Base-by-base conservation (phyloP, 1,140 invertebrate genomes). In the Cryptotermes secundus region DNA sequence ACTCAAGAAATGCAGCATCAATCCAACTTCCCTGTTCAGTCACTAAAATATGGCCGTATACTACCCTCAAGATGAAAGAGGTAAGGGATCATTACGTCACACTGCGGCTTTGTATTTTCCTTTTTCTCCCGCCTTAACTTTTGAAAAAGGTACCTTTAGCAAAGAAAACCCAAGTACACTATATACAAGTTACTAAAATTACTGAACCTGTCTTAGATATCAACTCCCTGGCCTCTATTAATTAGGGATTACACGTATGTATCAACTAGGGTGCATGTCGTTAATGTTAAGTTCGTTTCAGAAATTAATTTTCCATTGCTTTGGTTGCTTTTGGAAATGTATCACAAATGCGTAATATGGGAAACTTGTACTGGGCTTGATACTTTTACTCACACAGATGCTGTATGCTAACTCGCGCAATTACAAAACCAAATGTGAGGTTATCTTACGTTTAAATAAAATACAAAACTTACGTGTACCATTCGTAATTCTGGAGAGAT, bases 401-500 rank as follows among this genome's bases (percentile, higher is more conserved):
- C n/a, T n/a, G n/a, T n/a, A n/a, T n/a, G n/a, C n/a, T n/a, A n/a
- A n/a, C n/a, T n/a, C n/a, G n/a, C n/a, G n/a, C n/a, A n/a, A n/a
- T n/a, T n/a, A n/a, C n/a, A 7, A 59, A 24, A 42, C 26, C 6
- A 38, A 53, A 42, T 24, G 26, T 31, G 7, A 49, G 45, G 45
- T 45, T 83, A 34, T 53, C 6, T 34, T 26, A 10, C n/a, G 3
- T 7, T 34, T 3, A 49, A 79, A 24, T 80, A 83, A 26, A 22
- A 14, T 3, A 49, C 35, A 19, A 22, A 3, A 59, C 6, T 10
- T 31, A 7, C 34, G 80, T 34, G 81, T 84, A 84, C 84, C 84
- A 84, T 36, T 84, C 84, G 59, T 82, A 84, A 82, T 53, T 81
- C 81, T 84, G 80, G 36, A 84, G 79, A 19, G 84, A 49, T 34